Percentiles rank a stretch among this genome's conserved stretches.
phyloP scores from a whole-genome alignment of 2,888 invertebrate species.

The Heterodera filipjevi region DNA sequence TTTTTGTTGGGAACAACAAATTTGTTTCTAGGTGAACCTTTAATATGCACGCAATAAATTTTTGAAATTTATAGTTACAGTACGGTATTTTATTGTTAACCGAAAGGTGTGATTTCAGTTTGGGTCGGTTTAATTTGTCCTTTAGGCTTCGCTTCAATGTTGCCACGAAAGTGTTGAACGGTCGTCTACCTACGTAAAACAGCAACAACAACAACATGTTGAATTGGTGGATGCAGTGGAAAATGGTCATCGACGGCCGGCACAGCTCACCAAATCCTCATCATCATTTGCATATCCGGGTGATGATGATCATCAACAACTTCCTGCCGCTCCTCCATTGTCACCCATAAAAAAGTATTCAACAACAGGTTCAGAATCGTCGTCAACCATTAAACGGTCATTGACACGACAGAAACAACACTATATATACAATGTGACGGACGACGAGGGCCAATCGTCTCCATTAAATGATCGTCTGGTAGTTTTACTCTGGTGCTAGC shows the following conservation, averaged over 20 bases:
- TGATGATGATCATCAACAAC: not conserved
- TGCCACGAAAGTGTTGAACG: slow-evolving; percentile 8
- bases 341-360: slow-evolving; percentile 8
- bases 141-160: not conserved
- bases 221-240: not conserved
- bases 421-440: slow-evolving; percentile 28
- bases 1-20: too few species aligned
- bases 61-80: too few species aligned
- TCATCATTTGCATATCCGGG: slow-evolving; percentile 3
- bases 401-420: slow-evolving; percentile 1
- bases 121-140: too few species aligned
- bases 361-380: slow-evolving; percentile 15
- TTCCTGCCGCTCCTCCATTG: not conserved
- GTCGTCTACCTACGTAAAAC: not conserved
- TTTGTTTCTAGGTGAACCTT: too few species aligned
- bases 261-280: not conserved
- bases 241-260: not conserved
- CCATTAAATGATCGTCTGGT: not conserved
- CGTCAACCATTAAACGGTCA: slow-evolving; percentile 1
- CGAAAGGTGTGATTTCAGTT: too few species aligned
- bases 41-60: too few species aligned
- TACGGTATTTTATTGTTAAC: too few species aligned
- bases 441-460: slow-evolving; percentile 8
- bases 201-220: not conserved
- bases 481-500: not conserved